phyloP scores from a whole-genome alignment of 2,797 vertebrate species.

The Smutsia temminckii region DNA sequence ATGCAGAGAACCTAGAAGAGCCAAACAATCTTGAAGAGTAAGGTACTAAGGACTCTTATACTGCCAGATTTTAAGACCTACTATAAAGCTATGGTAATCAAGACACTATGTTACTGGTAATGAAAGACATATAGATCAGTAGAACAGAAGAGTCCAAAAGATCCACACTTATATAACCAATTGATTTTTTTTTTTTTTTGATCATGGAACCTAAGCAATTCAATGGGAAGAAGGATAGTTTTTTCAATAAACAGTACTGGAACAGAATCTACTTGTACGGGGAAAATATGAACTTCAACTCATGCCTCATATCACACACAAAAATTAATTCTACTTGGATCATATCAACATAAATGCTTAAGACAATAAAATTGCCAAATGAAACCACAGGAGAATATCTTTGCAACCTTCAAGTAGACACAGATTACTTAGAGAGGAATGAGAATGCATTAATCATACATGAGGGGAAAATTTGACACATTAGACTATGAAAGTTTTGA shows the following conservation, averaged over 20 bases:
- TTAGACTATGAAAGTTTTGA: not conserved
- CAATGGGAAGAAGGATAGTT: not conserved
- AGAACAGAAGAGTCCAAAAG: not conserved
- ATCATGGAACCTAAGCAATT: not conserved
- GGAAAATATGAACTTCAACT: not conserved
- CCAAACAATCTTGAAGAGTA: not conserved
- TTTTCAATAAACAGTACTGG: not conserved
- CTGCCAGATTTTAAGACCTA: not conserved
- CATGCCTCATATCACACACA: not conserved
- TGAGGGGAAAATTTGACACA: not conserved
- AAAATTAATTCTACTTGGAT: conserved; percentile 45
- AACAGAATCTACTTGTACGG: not conserved
- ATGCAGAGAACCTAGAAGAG: not conserved
- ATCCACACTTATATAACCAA: not conserved
- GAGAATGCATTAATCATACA: not conserved
- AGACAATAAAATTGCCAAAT: conserved; percentile 20
- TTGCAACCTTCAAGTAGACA: not conserved
- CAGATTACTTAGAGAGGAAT: conserved; percentile 7
- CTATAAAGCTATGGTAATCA: not conserved
- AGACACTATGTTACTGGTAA: not conserved
- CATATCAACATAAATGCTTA: not conserved
- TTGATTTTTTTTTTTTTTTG: not conserved
- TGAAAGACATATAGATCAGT: not conserved
- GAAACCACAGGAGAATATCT: conserved; percentile 20
- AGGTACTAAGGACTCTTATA: not conserved